These are phyloP conservation scores for Lochmaea capreae DNA, from an alignment of 2,888 invertebrate genomes.

Conservation along the genomic window DNA sequence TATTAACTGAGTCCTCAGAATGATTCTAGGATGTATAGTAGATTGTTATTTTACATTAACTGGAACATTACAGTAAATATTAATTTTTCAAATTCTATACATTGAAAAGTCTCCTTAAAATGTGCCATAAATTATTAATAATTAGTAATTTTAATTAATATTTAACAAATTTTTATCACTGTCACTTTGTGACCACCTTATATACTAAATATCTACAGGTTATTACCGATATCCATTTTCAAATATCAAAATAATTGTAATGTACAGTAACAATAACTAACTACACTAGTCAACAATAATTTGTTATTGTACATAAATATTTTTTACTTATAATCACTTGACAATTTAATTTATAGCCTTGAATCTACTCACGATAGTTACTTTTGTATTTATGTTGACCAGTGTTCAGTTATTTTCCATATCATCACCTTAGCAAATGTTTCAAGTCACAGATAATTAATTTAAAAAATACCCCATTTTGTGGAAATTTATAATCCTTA, in stretches of 20 bases:
- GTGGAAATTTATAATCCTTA: too few relatives aligned
- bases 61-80: neutral
- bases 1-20: too few relatives aligned
- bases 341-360: neutral
- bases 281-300: neutral
- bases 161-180: conserved; percentile 2
- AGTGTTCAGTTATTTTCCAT: neutral
- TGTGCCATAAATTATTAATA: neutral
- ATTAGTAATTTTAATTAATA: neutral
- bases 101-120: neutral
- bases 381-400: neutral
- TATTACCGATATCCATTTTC: neutral
- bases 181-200: conserved; percentile 4
- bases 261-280: neutral
- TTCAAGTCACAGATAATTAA: too few relatives aligned
- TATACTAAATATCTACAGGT: conserved; percentile 4
- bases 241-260: conserved; percentile 5
- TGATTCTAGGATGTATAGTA: too few relatives aligned
- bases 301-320: neutral
- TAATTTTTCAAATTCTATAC: neutral
- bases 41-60: too few relatives aligned
- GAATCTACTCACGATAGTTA: too few relatives aligned
- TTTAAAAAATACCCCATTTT: too few relatives aligned
- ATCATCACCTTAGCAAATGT: neutral
- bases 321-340: neutral